Percentiles rank a stretch among this genome's conserved stretches.
These are phyloP conservation scores for Sorex maritimensis DNA, from an alignment of 2,797 vertebrate species.

Conservation along the genomic window DNA sequence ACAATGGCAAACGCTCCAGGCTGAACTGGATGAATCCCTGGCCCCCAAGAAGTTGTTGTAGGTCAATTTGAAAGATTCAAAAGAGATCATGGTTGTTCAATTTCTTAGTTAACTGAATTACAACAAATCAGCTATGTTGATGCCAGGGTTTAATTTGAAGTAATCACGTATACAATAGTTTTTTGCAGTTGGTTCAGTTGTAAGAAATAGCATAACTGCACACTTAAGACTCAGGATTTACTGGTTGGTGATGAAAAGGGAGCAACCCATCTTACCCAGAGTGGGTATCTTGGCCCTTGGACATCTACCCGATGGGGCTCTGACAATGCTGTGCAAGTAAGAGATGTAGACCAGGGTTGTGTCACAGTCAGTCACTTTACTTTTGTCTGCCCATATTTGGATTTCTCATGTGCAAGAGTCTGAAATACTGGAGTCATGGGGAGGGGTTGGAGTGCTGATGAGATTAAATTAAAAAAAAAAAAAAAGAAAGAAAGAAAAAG, in stretches of 20 bases:
- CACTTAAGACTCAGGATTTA: background rate
- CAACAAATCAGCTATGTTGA: conserved; percentile 25
- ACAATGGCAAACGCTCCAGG: no score
- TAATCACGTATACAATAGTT: conserved; percentile 1
- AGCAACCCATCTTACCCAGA: conserved; percentile 18
- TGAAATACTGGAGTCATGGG: no score
- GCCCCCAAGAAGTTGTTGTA: conserved; percentile 47
- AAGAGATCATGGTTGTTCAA: conserved; percentile 24
- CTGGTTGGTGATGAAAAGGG: conserved; percentile 40
- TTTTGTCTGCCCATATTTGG: conserved; percentile 32
- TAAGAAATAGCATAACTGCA: conserved; percentile 8
- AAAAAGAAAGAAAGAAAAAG: background rate
- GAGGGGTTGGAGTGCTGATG: no score
- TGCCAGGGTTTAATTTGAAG: background rate
- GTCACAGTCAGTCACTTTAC: conserved; percentile 34
- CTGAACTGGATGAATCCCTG: no score
- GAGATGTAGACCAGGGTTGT: background rate
- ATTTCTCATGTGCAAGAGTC: conserved; percentile 18
- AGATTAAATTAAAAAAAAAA: no score
- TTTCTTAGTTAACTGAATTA: conserved; percentile 30
- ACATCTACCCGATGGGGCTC: background rate
- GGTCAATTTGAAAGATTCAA: conserved; percentile 47
- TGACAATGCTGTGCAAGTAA: background rate
- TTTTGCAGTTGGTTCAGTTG: conserved; percentile 18
- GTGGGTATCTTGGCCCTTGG: background rate